Evolutionary conservation across 2,113 vertebrate genomes (phyloP).

Genomic region (Ascaphus truei): DNA sequence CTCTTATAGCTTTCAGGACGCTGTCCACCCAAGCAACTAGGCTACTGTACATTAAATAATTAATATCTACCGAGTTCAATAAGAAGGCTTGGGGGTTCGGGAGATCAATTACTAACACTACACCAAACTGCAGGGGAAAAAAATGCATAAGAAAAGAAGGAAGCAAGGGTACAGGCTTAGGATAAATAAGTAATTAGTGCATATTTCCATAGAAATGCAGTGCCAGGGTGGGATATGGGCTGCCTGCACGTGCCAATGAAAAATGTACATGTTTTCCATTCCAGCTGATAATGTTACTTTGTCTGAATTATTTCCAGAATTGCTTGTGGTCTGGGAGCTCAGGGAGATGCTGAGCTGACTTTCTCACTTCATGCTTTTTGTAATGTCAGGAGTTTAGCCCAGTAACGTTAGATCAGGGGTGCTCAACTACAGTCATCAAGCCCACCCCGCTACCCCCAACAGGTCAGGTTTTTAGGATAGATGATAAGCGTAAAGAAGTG

Average conservation of each 20-base stretch:
- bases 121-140: slow-evolving; percentile 1
- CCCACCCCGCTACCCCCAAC: too few relatives aligned
- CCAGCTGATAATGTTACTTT: slow-evolving; percentile 33
- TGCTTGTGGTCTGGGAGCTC: background rate
- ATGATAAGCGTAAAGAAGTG: too few relatives aligned
- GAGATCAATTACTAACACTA: slow-evolving; percentile 24
- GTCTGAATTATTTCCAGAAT: slow-evolving; percentile 27
- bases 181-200: slow-evolving; percentile 25
- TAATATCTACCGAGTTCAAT: slow-evolving; percentile 15
- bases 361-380: background rate
- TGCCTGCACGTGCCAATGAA: background rate
- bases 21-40: slow-evolving; percentile 4
- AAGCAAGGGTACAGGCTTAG: background rate
- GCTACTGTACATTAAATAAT: slow-evolving; percentile 21
- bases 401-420: too few relatives aligned
- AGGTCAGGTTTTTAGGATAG: too few relatives aligned
- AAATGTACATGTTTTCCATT: slow-evolving; percentile 21
- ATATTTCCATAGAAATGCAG: slow-evolving; percentile 23
- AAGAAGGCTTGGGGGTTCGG: slow-evolving; percentile 5
- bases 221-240: slow-evolving; percentile 5
- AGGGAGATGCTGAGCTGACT: background rate
- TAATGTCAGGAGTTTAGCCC: background rate
- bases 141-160: background rate
- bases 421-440: too few relatives aligned
- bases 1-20: background rate